Conservation (phyloP, 92 coral and sea anemone genomes). For the Actinostola sp. region DNA sequence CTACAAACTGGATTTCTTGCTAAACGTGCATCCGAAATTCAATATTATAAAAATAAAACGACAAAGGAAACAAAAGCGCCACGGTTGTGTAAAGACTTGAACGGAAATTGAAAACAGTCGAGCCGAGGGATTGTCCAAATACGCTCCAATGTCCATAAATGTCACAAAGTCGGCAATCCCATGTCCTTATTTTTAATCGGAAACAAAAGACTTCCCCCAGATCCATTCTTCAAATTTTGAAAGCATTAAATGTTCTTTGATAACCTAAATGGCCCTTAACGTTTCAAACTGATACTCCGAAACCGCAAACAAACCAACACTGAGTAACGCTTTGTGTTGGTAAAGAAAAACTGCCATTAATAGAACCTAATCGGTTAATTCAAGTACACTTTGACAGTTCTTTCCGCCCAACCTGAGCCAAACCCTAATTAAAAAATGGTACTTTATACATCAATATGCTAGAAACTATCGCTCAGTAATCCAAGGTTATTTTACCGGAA, state of each 20-base stretch:
- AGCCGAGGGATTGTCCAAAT: slow-evolving; percentile 24
- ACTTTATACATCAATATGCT: slow-evolving; percentile 45
- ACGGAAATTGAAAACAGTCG: slow-evolving; percentile 42
- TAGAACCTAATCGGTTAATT: slow-evolving; percentile 11
- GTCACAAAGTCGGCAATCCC: background rate
- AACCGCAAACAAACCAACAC: slow-evolving; percentile 30
- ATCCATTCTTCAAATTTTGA: slow-evolving; percentile 61
- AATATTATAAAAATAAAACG: slow-evolving; percentile 32
- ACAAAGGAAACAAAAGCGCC: slow-evolving; percentile 7
- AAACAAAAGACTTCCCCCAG: slow-evolving; percentile 53
- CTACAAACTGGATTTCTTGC: slow-evolving; percentile 9
- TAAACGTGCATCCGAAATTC: slow-evolving; percentile 2
- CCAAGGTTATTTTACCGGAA: slow-evolving; percentile 80
- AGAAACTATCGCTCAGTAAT: slow-evolving; percentile 33
- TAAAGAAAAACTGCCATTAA: slow-evolving; percentile 47
- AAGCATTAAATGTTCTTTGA: slow-evolving; percentile 80
- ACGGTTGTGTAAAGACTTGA: slow-evolving; percentile 9
- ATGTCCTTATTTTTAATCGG: slow-evolving; percentile 5
- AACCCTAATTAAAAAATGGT: slow-evolving; percentile 67
- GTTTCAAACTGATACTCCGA: slow-evolving; percentile 11
- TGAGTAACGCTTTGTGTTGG: slow-evolving; percentile 45
- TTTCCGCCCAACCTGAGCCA: slow-evolving; percentile 64
- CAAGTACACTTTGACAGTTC: slow-evolving; percentile 49
- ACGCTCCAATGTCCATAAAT: slow-evolving; percentile 22
- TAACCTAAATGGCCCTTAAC: slow-evolving; percentile 66